phyloP scores from a whole-genome alignment of 2,888 invertebrate species.

The Eugnorisma glareosa region DNA sequence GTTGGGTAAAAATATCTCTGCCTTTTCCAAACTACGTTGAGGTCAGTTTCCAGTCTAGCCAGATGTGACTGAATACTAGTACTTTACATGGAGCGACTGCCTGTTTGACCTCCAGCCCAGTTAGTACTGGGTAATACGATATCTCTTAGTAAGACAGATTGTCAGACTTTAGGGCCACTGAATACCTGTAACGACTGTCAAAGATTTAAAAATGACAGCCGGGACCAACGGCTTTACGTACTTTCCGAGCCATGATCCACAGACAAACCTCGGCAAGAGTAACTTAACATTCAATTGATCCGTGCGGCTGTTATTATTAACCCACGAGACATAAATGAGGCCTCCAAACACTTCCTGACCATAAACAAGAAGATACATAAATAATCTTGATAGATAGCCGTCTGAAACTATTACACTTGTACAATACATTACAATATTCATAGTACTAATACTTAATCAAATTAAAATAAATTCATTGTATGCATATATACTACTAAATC shows the following conservation, averaged over 20 bases:
- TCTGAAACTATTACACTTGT: neutral
- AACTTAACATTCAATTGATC: neutral
- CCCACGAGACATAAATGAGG: neutral
- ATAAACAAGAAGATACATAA: conserved; percentile 15
- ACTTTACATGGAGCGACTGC: neutral
- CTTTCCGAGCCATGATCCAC: neutral
- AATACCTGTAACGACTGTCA: neutral
- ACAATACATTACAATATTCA: neutral
- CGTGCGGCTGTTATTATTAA: neutral
- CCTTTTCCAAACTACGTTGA: neutral
- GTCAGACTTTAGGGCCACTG: neutral
- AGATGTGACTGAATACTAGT: neutral
- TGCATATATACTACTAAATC: neutral
- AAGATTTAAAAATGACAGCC: neutral
- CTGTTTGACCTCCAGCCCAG: too few relatives aligned
- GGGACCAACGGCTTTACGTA: too few relatives aligned
- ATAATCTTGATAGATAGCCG: conserved; percentile 35
- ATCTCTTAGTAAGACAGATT: neutral
- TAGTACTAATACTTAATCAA: neutral
- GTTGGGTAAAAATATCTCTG: neutral
- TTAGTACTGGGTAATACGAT: neutral
- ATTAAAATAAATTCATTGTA: conserved; percentile 46
- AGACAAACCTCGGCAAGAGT: neutral
- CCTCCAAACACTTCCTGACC: neutral
- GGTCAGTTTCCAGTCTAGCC: neutral